Evolutionary conservation across 2,888 invertebrate species (phyloP), one percentile per base, ranked within the genome.

Genomic region (Carterocephalus palaemon): DNA sequence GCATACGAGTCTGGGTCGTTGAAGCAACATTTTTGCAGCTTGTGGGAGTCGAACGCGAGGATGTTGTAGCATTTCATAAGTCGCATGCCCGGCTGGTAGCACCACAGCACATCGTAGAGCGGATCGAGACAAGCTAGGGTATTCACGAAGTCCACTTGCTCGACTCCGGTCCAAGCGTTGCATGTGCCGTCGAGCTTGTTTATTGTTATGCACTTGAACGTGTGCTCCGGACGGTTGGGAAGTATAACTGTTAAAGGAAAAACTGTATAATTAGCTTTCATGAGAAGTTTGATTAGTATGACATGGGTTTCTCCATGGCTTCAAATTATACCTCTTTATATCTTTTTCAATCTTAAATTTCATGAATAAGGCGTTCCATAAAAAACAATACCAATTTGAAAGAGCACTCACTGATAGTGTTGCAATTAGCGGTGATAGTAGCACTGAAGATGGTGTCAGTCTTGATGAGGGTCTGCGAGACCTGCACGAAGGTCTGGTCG

Each of bases 41-140:
- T 80, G 47, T 82, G 79, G 1, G 89, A 90, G 67, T 96, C 95
- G 38, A 93, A 92, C 0, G 93, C 92, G 34, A 96, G 88, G 3
- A 96, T 92, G 73, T 96, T 97, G 77, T 93, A 95, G 64, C 95
- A 95, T 46, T 89, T 89, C 59, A 96, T 87, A 20, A 89, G 70
- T 33, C 83, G 76, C 71, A 75, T 91, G 16, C 89, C 82, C 0
- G 92, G 91, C 69, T 93, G 91, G 59, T 92, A 98, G 58, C 95
- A 94, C 98, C 98, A 99, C 1, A 99, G 85, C 0, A 97, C 93
- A 76, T 98, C 96, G 76, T 97, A 97, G 39, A 94, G 88, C 0
- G 97, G 96, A 83, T 99, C 99, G 60, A 98, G 87, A 62, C 93
- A 94, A 0, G 94, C 92, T 33, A 93, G 91, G 54, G 92, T 92